Percentiles rank a stretch among this genome's conserved stretches.
phyloP scores from a whole-genome alignment of 2,113 vertebrate genomes.

The Osmerus mordax region DNA sequence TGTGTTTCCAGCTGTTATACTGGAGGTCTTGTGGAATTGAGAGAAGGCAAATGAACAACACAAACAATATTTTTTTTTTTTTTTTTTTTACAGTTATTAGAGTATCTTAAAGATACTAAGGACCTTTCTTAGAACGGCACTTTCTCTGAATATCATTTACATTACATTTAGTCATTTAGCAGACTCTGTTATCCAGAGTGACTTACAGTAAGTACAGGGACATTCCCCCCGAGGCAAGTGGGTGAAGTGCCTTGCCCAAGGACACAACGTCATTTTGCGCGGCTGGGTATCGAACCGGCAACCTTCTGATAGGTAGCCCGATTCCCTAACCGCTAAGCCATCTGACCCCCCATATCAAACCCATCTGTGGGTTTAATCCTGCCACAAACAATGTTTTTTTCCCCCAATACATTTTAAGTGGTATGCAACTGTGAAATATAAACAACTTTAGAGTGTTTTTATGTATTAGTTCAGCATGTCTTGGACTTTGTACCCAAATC shows the following conservation, averaged over 20 bases:
- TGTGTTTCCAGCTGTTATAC: neutral
- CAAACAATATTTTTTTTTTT: neutral
- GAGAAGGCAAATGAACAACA: neutral
- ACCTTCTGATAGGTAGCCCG: no score
- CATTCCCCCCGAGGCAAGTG: no score
- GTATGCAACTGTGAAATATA: neutral
- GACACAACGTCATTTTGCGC: no score
- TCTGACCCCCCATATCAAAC: slow-evolving; percentile 14
- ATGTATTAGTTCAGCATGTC: slow-evolving; percentile 8
- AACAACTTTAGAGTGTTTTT: slow-evolving; percentile 28
- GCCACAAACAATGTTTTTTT: slow-evolving; percentile 23
- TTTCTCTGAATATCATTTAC: slow-evolving; percentile 7
- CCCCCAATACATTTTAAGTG: slow-evolving; percentile 27
- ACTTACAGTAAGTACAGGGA: no score
- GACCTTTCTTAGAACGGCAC: slow-evolving; percentile 24
- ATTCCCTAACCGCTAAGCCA: no score
- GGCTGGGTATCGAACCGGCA: no score
- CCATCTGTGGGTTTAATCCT: slow-evolving; percentile 23
- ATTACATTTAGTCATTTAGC: no score
- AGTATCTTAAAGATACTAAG: slow-evolving; percentile 11
- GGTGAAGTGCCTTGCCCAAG: no score
- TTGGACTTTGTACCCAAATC: slow-evolving; percentile 12
- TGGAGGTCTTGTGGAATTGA: neutral
- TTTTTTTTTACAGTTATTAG: neutral
- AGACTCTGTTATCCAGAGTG: no score